Base-by-base conservation (phyloP, 2,113 vertebrate species). In the Cephalopholis sonnerati region DNA sequence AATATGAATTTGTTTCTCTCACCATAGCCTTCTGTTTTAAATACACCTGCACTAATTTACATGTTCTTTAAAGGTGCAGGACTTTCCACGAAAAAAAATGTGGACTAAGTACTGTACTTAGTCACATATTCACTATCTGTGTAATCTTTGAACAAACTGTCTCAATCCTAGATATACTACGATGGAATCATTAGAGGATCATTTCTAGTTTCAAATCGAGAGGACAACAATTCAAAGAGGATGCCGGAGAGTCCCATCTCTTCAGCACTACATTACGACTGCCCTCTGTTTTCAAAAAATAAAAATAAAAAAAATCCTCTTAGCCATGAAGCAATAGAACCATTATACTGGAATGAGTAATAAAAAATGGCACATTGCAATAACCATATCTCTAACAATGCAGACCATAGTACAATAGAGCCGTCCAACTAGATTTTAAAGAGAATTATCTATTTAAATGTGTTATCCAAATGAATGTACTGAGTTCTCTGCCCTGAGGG, bases 391-490 rank as follows among this genome's bases (percentile, higher is more conserved):
- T 62, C 4, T 11, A 66, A 48, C 53, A 83, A 71, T 81, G 55
- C 61, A 75, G 48, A 15, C 8, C 44, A 39, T 73, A 53, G 64
- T 73, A 69, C 46, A 77, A 67, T 68, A 20, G 16, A 80, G 76
- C 12, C 9, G 1, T 76, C 68, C 55, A 62, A 59, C 27, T 55
- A 58, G 13, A 65, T 82, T 84, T 75, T 29, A 81, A 17, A 39
- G 32, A 58, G 7, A 81, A 74, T 83, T 48, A 77, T 79, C 41
- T 82, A 59, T 78, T 71, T 58, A 24, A 71, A 77, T 41, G n/a
- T 61, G 36, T 69, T 70, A 79, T 84, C 44, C n/a, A 82, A 67
- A 80, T 82, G 15, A 48, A 68, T 79, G 82, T 57, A 58, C 57
- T 74, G 53, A 41, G 11, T 10, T 66, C 1, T 54, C 57, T 63